Evolutionary conservation across 92 coral and sea anemone species (phyloP).

Genomic region (Galaxea fascicularis): DNA sequence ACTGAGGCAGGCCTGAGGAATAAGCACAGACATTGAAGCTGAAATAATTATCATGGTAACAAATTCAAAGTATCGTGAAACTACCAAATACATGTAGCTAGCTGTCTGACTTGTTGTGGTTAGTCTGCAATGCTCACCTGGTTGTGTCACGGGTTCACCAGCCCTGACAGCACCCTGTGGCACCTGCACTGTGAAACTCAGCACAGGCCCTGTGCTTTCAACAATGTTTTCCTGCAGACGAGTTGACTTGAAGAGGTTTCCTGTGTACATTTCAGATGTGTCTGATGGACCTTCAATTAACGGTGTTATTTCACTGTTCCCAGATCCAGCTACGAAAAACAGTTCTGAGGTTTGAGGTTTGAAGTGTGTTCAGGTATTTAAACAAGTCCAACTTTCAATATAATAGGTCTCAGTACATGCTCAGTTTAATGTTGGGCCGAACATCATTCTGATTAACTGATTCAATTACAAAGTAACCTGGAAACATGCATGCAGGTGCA

Average conservation of each 20-base stretch:
- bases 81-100: too few relatives aligned
- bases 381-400: background rate
- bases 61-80: too few relatives aligned
- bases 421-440: too few relatives aligned
- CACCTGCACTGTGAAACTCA: conserved; percentile 78
- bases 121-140: conserved; percentile 36
- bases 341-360: background rate
- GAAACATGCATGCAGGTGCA: background rate
- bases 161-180: conserved; percentile 49
- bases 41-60: too few relatives aligned
- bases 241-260: conserved; percentile 69
- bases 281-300: conserved; percentile 85
- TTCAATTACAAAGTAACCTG: background rate
- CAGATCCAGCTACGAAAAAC: conserved; percentile 10
- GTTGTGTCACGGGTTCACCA: conserved; percentile 34
- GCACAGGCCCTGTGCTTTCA: conserved; percentile 75
- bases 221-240: conserved; percentile 66
- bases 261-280: conserved; percentile 78
- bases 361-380: too few relatives aligned
- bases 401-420: background rate
- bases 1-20: conserved; percentile 9
- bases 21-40: background rate
- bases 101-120: too few relatives aligned
- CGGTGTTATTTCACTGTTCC: conserved; percentile 59
- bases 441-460: too few relatives aligned